phyloP scores from a whole-genome alignment of 2,797 vertebrate genomes.

The Clarias pachynema region DNA sequence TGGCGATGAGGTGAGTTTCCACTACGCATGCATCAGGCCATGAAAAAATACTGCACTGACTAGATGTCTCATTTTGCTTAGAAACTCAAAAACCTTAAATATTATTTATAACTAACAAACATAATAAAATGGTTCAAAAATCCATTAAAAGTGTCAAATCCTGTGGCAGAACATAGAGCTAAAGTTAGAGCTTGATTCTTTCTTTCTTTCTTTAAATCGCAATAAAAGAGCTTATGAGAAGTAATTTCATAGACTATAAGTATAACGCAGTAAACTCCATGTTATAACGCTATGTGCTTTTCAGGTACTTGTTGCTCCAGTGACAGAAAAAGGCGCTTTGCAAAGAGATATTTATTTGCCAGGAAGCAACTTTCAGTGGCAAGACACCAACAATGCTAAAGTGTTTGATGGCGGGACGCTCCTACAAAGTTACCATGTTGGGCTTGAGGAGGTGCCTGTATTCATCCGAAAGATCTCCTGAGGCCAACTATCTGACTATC shows the following conservation, averaged over 20 bases:
- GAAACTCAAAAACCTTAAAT: background rate
- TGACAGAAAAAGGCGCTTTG: conserved; percentile 79
- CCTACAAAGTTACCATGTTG: conserved; percentile 80
- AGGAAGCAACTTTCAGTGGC: conserved; percentile 81
- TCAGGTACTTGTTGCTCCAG: conserved; percentile 88
- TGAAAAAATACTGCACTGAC: background rate
- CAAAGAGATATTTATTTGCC: conserved; percentile 87
- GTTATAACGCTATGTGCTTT: conserved; percentile 23
- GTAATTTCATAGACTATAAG: background rate
- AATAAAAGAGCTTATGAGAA: background rate
- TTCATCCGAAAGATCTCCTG: conserved; percentile 73
- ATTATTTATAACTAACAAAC: background rate
- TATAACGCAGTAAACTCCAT: background rate
- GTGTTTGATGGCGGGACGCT: conserved; percentile 87
- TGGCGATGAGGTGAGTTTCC: conserved; percentile 82
- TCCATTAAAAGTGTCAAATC: background rate
- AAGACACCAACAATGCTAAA: conserved; percentile 78
- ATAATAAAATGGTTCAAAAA: background rate
- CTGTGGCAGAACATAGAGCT: background rate
- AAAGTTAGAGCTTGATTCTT: background rate
- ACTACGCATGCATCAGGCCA: background rate
- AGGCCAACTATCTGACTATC: conserved; percentile 49
- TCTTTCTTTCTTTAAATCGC: background rate
- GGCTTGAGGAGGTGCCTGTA: conserved; percentile 81
- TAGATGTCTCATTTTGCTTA: background rate